Conservation (phyloP, 2,797 vertebrate species). For the Lutjanus campechanus region DNA sequence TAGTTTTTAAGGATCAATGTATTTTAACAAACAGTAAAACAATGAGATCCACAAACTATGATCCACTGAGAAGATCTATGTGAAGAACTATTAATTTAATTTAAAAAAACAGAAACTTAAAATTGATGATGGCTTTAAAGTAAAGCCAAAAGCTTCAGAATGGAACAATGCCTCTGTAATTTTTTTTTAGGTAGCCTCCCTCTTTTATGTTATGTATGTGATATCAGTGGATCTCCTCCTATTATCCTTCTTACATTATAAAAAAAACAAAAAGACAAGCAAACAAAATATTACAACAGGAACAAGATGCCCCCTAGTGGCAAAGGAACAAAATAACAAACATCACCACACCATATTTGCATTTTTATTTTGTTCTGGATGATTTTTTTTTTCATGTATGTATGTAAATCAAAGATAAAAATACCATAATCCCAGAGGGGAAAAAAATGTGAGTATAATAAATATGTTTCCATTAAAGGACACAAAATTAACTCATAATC, state of each 20-base stretch:
- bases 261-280: background rate
- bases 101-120: too few relatives aligned
- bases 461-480: background rate
- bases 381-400: background rate
- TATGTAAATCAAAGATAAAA: background rate
- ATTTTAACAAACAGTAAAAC: too few relatives aligned
- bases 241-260: too few relatives aligned
- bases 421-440: background rate
- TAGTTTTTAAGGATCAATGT: background rate
- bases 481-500: background rate
- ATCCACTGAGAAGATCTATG: background rate
- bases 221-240: background rate
- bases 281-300: background rate
- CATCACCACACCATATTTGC: too few relatives aligned
- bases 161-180: too few relatives aligned
- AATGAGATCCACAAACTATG: too few relatives aligned
- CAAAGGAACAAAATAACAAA: background rate
- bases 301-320: constrained; percentile 13
- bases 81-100: too few relatives aligned
- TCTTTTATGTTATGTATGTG: too few relatives aligned
- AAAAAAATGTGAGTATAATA: background rate
- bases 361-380: too few relatives aligned
- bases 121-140: background rate
- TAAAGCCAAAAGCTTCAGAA: background rate
- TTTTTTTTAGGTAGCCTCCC: background rate